These are phyloP conservation scores for Lepus americanus DNA, from an alignment of 2,113 vertebrate genomes.

Conservation along the genomic window DNA sequence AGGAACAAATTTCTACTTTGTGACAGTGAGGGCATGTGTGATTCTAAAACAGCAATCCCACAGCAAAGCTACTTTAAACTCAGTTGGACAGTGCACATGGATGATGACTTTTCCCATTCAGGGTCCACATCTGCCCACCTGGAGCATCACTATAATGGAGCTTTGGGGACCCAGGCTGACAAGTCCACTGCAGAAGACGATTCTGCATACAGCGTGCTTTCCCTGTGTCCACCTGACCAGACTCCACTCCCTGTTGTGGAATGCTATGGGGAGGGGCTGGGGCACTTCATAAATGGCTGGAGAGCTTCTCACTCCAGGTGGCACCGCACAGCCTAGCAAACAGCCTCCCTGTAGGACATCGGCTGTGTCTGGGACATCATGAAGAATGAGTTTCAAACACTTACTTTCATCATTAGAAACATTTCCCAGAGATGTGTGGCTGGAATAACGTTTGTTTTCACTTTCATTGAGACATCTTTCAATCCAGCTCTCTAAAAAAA, in stretches of 20 bases:
- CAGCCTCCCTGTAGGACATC: background rate
- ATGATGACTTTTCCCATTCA: background rate
- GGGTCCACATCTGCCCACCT: background rate
- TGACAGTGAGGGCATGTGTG: background rate
- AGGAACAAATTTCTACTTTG: background rate
- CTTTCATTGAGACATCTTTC: conserved; percentile 99
- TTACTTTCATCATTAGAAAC: conserved; percentile 99
- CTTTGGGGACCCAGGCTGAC: background rate
- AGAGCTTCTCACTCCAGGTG: background rate
- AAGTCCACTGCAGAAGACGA: background rate
- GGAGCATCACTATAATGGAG: no score
- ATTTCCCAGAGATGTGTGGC: conserved; percentile 97
- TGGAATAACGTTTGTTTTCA: conserved; percentile 98
- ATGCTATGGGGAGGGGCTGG: background rate
- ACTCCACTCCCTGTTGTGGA: background rate
- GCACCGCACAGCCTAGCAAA: background rate
- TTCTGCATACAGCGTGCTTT: background rate
- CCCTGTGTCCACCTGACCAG: background rate
- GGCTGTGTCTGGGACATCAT: accelerated
- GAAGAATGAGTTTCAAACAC: conserved; percentile 81
- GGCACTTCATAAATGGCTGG: background rate
- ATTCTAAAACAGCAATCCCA: background rate
- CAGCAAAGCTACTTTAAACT: background rate
- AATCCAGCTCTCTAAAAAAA: conserved; percentile 98
- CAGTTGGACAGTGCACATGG: no score